Percentiles rank a stretch among this genome's conserved stretches.
These are phyloP conservation scores for Leuciscus idus DNA, from an alignment of 2,113 vertebrate genomes.

Conservation along the genomic window DNA sequence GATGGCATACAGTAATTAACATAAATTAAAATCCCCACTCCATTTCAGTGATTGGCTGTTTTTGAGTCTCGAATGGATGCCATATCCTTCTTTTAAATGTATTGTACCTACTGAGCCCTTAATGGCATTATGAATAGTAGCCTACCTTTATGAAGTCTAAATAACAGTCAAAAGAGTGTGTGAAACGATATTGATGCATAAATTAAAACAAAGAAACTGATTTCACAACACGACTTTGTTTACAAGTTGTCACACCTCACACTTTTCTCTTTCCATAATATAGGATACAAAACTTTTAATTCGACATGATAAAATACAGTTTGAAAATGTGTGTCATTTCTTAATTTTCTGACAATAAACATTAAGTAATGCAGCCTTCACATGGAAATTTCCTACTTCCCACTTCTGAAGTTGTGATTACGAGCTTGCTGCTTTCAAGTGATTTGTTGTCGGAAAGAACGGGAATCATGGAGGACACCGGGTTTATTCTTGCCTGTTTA, in stretches of 20 bases:
- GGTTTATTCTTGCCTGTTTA: too few species aligned
- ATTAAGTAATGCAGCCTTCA: not conserved
- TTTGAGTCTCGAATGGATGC: conserved; percentile 10
- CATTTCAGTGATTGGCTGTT: not conserved
- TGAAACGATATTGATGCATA: not conserved
- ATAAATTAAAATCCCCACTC: conserved; percentile 14
- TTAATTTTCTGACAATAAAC: not conserved
- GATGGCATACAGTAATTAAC: conserved; percentile 24
- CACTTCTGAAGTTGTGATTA: too few species aligned
- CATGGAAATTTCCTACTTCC: too few species aligned
- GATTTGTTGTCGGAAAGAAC: too few species aligned
- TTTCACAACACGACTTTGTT: too few species aligned
- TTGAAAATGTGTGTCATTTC: not conserved
- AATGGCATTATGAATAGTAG: not conserved
- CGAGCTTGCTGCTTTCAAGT: too few species aligned
- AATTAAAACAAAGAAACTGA: not conserved
- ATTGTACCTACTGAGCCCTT: not conserved
- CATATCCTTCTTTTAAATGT: conserved; percentile 2
- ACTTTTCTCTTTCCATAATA: too few species aligned
- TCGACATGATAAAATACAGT: not conserved
- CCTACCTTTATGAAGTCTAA: not conserved
- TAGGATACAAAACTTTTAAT: too few species aligned
- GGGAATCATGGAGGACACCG: too few species aligned
- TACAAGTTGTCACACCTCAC: too few species aligned
- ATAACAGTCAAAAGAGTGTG: not conserved